Evolutionary conservation across 2,113 vertebrate genomes (phyloP), one percentile per base, ranked within the genome.

Genomic region (Arenaria interpres): DNA sequence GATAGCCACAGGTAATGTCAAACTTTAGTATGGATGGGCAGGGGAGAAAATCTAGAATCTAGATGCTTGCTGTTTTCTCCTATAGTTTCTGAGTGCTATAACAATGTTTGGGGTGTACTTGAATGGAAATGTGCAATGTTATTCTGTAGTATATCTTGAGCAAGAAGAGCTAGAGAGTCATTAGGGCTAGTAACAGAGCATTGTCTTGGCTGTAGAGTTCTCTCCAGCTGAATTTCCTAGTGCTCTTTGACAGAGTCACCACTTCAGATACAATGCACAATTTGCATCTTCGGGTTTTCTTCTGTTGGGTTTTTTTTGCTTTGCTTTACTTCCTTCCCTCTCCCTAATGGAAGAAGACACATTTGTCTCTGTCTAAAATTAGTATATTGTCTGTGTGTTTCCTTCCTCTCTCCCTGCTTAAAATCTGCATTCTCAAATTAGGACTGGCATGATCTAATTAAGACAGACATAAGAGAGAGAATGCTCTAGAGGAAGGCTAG

Each of bases 371-470:
- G 59, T 83, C 85, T 92, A 93, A 95, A 95, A 92, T 95, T 78
- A 92, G 63, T 91, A 45, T 69, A 91, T 87, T 68, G 25, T 80
- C 75, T 84, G 7, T 85, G 54, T 68, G 24, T 93, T 95, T 94
- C 32, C 60, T 84, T 84, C 51, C 25, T 89, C 56, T 84, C 60
- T 93, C 74, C 8, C 68, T 66, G 28, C 68, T 95, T 90, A 89
- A 82, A 87, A 94, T 91, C 85, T 96, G 62, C 39, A 69, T 90
- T 88, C 62, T 88, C 45, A 95, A 90, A 94, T 91, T 92, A 97
- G 54, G 88, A 95, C 46, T 83, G 63, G 35, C 79, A 75, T 67
- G 54, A 54, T 90, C 94, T 93, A 96, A 93, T 96, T 96, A 97
- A 96, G 90, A 96, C 85, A 96, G 77, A 79, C 51, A n/a, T 75